Conservation (phyloP, 2,888 invertebrate species). For the Isotomurus palustris region DNA sequence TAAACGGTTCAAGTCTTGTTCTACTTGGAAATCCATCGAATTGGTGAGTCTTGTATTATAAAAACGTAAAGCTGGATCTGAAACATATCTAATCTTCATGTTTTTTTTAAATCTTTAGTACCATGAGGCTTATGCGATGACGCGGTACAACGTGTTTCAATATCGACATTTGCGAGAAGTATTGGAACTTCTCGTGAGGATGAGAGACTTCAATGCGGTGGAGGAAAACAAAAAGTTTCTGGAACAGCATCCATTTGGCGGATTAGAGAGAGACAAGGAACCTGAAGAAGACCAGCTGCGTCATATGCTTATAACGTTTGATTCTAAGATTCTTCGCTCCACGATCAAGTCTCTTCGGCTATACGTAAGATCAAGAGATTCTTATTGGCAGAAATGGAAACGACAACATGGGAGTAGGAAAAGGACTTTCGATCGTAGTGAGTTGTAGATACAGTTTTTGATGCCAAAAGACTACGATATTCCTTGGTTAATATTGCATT, state of each 20-base stretch:
- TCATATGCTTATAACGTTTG: constrained; percentile 38
- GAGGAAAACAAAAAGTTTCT: too few species aligned
- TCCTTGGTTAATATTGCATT: not conserved
- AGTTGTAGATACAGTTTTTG: constrained; percentile 13
- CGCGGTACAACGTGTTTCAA: constrained; percentile 42
- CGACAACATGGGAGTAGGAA: constrained; percentile 24
- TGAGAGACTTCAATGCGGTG: too few species aligned
- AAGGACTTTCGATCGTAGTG: constrained; percentile 42
- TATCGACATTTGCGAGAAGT: constrained; percentile 41
- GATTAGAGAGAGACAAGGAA: constrained; percentile 18
- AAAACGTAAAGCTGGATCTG: too few species aligned
- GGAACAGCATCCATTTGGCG: constrained; percentile 19
- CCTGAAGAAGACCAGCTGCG: constrained; percentile 35
- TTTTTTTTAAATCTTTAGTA: too few species aligned
- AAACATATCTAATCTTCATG: too few species aligned
- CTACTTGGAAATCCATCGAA: too few species aligned
- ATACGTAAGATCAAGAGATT: constrained; percentile 28
- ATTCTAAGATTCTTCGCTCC: constrained; percentile 20
- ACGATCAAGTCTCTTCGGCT: constrained; percentile 24
- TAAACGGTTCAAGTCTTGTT: too few species aligned
- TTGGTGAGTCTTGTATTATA: too few species aligned
- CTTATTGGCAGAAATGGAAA: constrained; percentile 36
- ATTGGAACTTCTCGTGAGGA: constrained; percentile 26
- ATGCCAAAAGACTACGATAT: too few species aligned
- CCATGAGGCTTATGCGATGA: constrained; percentile 43